Evolutionary conservation across 2,888 invertebrate genomes (phyloP).

Genomic region (Oxycera nigricornis): DNA sequence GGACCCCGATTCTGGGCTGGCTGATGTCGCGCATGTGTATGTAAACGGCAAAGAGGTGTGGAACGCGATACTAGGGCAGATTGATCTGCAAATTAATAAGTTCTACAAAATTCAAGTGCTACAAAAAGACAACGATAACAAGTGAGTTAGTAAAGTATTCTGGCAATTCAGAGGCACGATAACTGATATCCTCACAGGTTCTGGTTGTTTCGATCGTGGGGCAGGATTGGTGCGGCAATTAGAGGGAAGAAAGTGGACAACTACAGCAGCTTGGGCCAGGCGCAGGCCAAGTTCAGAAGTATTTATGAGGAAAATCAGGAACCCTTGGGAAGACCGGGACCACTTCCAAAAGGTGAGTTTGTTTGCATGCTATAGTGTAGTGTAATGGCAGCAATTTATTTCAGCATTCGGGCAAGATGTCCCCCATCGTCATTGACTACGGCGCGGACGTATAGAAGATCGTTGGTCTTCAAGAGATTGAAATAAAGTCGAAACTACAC

Average conservation of each 20-base stretch:
- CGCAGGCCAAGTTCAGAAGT: constrained; percentile 69
- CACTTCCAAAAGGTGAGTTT: constrained; percentile 75
- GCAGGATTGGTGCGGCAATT: constrained; percentile 93
- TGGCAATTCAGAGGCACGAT: too few relatives aligned
- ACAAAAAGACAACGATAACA: constrained; percentile 71
- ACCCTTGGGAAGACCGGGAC: constrained; percentile 73
- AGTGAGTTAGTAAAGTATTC: constrained; percentile 64
- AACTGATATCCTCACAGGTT: constrained; percentile 62
- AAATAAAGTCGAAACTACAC: constrained; percentile 71
- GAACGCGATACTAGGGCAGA: constrained; percentile 81
- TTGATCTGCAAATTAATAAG: constrained; percentile 84
- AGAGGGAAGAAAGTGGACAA: constrained; percentile 75
- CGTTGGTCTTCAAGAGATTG: constrained; percentile 57
- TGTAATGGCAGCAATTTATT: too few relatives aligned
- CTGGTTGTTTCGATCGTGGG: constrained; percentile 93
- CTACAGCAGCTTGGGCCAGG: constrained; percentile 64
- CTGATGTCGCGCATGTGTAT: constrained; percentile 81
- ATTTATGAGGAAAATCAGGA: constrained; percentile 82
- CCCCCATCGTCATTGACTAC: constrained; percentile 90
- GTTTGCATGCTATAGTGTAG: too few relatives aligned
- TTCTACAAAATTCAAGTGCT: constrained; percentile 94
- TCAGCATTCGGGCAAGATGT: constrained; percentile 68
- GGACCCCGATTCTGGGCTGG: constrained; percentile 87
- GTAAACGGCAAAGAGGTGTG: constrained; percentile 69
- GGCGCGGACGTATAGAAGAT: constrained; percentile 64